phyloP scores from a whole-genome alignment of 1,140 invertebrate species.

The Holcopasites calliopsidis region DNA sequence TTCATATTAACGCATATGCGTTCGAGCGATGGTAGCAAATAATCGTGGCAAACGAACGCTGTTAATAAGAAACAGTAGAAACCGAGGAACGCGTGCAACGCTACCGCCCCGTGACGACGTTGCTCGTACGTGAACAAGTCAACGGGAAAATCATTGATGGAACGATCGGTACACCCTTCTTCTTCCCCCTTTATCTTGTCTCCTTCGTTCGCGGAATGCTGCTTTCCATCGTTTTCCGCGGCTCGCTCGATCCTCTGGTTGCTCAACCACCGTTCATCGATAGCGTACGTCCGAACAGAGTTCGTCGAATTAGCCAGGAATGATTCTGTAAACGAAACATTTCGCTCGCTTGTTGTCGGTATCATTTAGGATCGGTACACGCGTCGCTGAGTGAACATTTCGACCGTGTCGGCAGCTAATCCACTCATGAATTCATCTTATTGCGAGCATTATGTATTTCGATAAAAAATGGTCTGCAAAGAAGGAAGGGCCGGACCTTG shows the following conservation, averaged over 20 bases:
- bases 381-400: too few relatives aligned
- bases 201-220: not conserved
- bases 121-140: constrained; percentile 83
- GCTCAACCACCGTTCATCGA: not conserved
- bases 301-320: not conserved
- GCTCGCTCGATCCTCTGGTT: not conserved
- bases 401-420: too few relatives aligned
- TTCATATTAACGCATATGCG: constrained; percentile 87
- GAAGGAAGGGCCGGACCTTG: too few relatives aligned
- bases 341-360: not conserved
- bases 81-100: constrained; percentile 87
- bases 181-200: not conserved
- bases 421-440: too few relatives aligned
- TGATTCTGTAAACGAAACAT: not conserved
- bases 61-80: constrained; percentile 89
- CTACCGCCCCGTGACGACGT: constrained; percentile 84
- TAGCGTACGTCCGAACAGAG: too few relatives aligned
- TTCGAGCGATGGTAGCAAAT: constrained; percentile 91
- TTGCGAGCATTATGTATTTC: too few relatives aligned
- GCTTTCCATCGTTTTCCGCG: too few relatives aligned
- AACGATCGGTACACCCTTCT: constrained; percentile 73
- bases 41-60: constrained; percentile 92
- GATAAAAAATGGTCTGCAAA: too few relatives aligned
- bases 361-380: too few relatives aligned
- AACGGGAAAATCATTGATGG: constrained; percentile 81